phyloP scores from a whole-genome alignment of 1,140 invertebrate genomes.

The Sitobion miscanthi region DNA sequence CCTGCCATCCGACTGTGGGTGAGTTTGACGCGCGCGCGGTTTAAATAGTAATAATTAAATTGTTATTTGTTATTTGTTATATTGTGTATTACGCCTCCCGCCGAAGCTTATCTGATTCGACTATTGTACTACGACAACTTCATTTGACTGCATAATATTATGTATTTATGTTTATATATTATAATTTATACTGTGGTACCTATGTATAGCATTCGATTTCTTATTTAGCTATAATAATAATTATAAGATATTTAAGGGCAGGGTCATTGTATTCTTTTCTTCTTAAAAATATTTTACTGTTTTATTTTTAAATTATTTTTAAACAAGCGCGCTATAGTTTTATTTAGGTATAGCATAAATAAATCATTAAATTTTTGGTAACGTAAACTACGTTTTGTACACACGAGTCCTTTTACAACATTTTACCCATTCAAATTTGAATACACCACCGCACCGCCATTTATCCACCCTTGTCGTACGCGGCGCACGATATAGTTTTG shows the following conservation, averaged over 20 bases:
- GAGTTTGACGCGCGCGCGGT: slow-evolving; percentile 24
- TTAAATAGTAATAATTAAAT: background rate
- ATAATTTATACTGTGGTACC: background rate
- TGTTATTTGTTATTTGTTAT: background rate
- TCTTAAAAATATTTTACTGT: background rate
- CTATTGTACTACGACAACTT: background rate
- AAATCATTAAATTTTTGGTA: background rate
- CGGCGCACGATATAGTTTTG: background rate
- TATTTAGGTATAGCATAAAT: too few relatives aligned
- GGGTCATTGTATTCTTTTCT: background rate
- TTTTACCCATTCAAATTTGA: background rate
- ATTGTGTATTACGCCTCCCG: background rate
- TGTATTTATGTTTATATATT: too few relatives aligned
- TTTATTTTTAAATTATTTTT: background rate
- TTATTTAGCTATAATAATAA: background rate
- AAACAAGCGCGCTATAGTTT: background rate
- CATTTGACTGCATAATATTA: background rate
- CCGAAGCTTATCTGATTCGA: background rate
- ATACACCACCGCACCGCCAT: background rate
- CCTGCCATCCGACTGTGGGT: slow-evolving; percentile 50
- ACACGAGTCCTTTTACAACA: background rate
- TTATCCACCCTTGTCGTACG: background rate
- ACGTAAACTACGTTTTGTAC: background rate
- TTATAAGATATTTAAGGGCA: background rate
- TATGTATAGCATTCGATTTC: background rate